Percentiles rank a stretch among this genome's conserved stretches.
These are phyloP conservation scores for Glyptemys insculpta DNA, from an alignment of 2,797 vertebrate species.

Conservation along the genomic window DNA sequence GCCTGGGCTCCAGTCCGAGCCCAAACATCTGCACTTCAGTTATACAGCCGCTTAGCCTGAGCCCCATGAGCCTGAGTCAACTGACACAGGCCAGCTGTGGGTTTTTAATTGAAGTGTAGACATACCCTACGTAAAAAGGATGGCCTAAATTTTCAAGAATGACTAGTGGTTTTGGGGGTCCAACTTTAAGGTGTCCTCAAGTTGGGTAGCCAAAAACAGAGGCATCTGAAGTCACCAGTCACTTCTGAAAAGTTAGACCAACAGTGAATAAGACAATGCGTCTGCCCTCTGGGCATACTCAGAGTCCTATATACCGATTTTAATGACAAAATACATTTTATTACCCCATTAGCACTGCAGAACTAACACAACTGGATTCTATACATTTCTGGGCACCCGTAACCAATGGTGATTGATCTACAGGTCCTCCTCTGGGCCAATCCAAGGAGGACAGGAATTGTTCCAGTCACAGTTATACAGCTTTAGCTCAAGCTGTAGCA, in stretches of 20 bases:
- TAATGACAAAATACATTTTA: neutral
- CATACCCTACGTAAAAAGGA: neutral
- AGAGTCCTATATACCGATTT: neutral
- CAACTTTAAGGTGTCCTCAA: neutral
- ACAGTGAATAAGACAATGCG: neutral
- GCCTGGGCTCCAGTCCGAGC: neutral
- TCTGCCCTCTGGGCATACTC: neutral
- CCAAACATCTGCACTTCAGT: neutral
- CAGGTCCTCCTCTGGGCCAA: no score
- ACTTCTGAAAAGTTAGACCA: neutral
- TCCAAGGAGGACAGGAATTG: no score
- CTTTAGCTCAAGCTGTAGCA: neutral
- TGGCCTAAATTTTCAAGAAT: constrained; percentile 30
- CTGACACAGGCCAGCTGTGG: neutral
- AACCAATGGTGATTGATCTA: neutral
- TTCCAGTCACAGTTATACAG: no score
- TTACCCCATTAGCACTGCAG: neutral
- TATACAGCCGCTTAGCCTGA: neutral
- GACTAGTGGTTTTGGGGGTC: constrained; percentile 15
- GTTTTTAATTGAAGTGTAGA: neutral
- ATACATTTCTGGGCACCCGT: fast-evolving
- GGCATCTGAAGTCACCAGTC: neutral
- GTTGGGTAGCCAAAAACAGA: neutral
- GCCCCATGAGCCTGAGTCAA: neutral
- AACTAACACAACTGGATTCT: neutral